Percentiles rank a stretch among this genome's conserved stretches.
These are phyloP conservation scores for Triops cancriformis DNA, from an alignment of 1,140 invertebrate species.

Conservation along the genomic window DNA sequence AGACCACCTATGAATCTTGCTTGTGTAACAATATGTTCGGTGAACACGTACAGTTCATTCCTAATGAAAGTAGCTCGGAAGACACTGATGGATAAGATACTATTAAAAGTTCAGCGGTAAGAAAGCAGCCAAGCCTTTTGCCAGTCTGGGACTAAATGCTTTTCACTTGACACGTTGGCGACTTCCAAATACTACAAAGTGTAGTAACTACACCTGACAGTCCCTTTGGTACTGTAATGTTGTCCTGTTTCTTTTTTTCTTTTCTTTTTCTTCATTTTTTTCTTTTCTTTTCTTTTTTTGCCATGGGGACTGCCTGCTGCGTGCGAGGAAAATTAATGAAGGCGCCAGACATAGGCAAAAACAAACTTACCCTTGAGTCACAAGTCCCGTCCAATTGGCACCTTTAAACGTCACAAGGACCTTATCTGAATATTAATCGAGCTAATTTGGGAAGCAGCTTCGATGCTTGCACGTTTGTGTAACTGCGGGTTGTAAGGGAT, in stretches of 20 bases:
- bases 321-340: constrained; percentile 10
- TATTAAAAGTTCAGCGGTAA: neutral
- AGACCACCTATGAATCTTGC: neutral
- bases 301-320: neutral
- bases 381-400: neutral
- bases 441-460: neutral
- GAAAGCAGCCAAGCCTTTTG: neutral
- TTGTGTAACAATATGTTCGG: neutral
- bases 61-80: neutral
- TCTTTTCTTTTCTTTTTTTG: neutral
- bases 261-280: neutral
- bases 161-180: neutral
- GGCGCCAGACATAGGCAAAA: neutral
- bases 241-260: no score
- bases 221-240: no score
- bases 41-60: neutral
- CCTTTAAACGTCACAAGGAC: neutral
- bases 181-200: neutral
- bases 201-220: no score
- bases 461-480: neutral
- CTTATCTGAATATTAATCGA: constrained; percentile 6
- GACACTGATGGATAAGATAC: neutral
- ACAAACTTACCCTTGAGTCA: neutral
- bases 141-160: neutral
- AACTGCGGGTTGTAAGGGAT: neutral